Evolutionary conservation across 2,797 vertebrate species (phyloP).

Genomic region (Luscinia luscinia): DNA sequence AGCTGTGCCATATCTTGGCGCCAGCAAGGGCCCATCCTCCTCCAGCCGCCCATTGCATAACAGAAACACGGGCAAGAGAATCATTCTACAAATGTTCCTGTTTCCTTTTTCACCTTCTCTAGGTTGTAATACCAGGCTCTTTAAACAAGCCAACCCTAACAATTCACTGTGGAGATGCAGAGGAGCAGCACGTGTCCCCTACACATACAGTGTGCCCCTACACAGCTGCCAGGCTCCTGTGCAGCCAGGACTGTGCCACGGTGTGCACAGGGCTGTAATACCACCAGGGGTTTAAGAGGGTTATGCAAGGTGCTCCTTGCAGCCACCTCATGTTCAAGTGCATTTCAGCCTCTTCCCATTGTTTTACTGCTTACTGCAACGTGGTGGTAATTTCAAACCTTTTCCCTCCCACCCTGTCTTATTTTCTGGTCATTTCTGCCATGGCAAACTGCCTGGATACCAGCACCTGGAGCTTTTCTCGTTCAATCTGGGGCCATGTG

Average conservation of each 20-base stretch:
- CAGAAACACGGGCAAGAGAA: not conserved
- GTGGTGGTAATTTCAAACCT: not conserved
- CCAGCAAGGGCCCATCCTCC: constrained; percentile 55
- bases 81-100: not conserved
- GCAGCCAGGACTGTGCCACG: rapidly evolving
- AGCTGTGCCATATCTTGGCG: not conserved
- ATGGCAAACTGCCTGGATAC: not conserved
- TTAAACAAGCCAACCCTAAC: not conserved
- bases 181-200: not conserved
- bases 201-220: not conserved
- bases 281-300: not conserved
- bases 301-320: not conserved
- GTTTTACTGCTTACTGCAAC: not conserved
- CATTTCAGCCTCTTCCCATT: not conserved
- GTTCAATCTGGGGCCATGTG: not conserved
- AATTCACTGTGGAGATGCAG: not conserved
- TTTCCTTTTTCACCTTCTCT: not conserved
- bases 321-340: not conserved
- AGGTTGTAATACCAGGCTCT: not conserved
- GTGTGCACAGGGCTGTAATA: not conserved
- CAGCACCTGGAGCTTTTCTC: not conserved
- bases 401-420: not conserved
- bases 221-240: rapidly evolving
- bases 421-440: not conserved
- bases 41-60: not conserved